Evolutionary conservation across 2,113 vertebrate genomes (phyloP), one percentile per base, ranked within the genome.

Genomic region (Pterocles gutturalis): DNA sequence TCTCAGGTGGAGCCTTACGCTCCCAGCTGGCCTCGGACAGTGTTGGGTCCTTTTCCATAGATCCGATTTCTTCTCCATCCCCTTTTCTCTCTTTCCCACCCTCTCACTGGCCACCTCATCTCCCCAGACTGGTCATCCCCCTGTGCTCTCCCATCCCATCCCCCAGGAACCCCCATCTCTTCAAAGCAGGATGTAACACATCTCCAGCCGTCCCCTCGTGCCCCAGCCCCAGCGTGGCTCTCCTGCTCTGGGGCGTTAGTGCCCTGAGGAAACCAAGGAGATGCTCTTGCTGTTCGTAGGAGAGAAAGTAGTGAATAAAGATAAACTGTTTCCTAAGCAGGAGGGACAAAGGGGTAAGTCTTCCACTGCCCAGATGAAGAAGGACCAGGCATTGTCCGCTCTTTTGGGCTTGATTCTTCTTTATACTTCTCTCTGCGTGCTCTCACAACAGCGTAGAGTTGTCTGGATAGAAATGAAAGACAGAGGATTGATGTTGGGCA

Each of bases 301-400:
- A 58, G 41, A 67, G 8, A 51, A 80, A 89, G 31, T 10, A 8
- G 13, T 33, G 60, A 34, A 18, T 55, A 10, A 94, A 54, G 33
- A 18, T 55, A 10, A 94, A 54, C 5, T 73, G 8, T 55, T 81
- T 26, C 31, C 19, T 12, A 13, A 77, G 22, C 29, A 33, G 54
- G 41, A 73, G 36, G 41, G 80, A 5, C 21, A 66, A 69, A 31
- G 53, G 45, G 8, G 1, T 61, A 60, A 57, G 25, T 54, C 41
- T 86, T 77, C 49, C n/a, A 36, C 58, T 79, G 13, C 29, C 5
- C 5, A 12, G 54, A 17, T 45, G 26, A 12, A 60, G 62, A 45
- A 76, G 79, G 58, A 67, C 19, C 2, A 2, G 48, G 18, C 33
- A 33, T 13, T 58, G 49, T 67, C 45, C 0, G 0, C 10, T 31